These are phyloP conservation scores for Sparidentex hasta DNA, from an alignment of 2,797 vertebrate genomes.

Conservation along the genomic window DNA sequence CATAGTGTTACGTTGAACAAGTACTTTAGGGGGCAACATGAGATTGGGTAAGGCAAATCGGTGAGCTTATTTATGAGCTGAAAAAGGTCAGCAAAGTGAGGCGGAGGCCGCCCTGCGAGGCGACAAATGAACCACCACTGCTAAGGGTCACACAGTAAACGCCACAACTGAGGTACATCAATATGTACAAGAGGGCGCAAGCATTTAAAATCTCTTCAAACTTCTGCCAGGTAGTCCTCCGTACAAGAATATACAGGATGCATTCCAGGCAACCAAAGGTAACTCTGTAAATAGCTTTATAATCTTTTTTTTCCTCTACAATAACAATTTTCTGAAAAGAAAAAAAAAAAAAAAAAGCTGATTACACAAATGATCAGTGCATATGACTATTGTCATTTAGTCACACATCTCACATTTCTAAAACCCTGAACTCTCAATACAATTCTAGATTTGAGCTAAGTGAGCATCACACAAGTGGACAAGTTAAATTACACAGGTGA, in stretches of 20 bases:
- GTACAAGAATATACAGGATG: constrained; percentile 75
- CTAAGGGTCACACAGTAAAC: constrained; percentile 78
- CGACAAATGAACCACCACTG: constrained; percentile 71
- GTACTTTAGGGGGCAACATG: constrained; percentile 76
- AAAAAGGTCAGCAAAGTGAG: constrained; percentile 78
- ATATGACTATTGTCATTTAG: constrained; percentile 73
- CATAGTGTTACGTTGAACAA: constrained; percentile 78
- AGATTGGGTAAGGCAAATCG: constrained; percentile 87
- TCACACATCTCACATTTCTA: constrained; percentile 65
- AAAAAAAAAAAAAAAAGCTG: constrained; percentile 56
- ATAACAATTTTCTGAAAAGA: constrained; percentile 60
- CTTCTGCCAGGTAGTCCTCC: constrained; percentile 68
- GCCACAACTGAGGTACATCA: constrained; percentile 76
- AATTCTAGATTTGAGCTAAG: constrained; percentile 71
- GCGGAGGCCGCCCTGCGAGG: constrained; percentile 67
- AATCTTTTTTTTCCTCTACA: constrained; percentile 58
- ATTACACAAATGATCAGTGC: constrained; percentile 81
- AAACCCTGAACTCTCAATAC: constrained; percentile 71
- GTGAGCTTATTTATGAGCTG: constrained; percentile 87
- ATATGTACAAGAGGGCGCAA: constrained; percentile 77
- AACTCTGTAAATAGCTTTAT: constrained; percentile 79
- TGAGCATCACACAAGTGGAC: constrained; percentile 60
- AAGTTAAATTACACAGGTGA: constrained; percentile 49
- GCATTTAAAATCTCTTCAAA: constrained; percentile 72
- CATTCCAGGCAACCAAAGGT: constrained; percentile 78